Evolutionary conservation across 2,113 vertebrate species (phyloP).

Genomic region (Anseranas semipalmata): DNA sequence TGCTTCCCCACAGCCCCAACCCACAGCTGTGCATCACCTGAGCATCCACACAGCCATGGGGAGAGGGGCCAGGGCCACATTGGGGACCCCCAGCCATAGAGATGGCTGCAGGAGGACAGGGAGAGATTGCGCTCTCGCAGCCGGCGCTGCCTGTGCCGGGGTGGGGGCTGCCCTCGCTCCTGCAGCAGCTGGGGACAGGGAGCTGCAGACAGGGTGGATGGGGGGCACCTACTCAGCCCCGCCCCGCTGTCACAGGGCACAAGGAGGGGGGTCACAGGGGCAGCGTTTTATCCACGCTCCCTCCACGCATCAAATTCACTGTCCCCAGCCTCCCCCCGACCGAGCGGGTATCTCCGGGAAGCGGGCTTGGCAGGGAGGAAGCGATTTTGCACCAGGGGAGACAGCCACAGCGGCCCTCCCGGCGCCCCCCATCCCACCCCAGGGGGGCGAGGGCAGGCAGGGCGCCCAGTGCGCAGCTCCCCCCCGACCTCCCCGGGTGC

Average conservation of each 20-base stretch:
- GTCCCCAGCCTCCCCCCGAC: neutral
- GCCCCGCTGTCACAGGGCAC: neutral
- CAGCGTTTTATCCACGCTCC: neutral
- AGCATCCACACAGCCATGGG: too few species aligned
- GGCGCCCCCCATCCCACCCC: neutral
- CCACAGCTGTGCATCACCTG: rapidly evolving
- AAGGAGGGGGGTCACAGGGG: neutral
- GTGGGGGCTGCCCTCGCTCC: neutral
- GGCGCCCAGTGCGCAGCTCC: neutral
- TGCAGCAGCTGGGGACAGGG: neutral
- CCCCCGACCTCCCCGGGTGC: neutral
- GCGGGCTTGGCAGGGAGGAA: neutral
- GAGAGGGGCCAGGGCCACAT: neutral
- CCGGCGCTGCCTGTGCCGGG: neutral
- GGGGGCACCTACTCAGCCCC: neutral
- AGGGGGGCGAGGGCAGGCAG: neutral
- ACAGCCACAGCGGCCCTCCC: neutral
- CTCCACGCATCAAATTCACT: neutral
- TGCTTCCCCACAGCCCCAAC: neutral
- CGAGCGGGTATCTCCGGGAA: conserved; percentile 5
- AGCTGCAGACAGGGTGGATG: neutral
- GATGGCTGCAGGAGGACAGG: neutral
- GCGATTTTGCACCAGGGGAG: conserved; percentile 7
- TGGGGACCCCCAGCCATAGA: neutral
- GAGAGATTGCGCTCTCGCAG: neutral